Base-by-base conservation (phyloP, 2,797 vertebrate genomes). In the Pipistrellus nathusii region DNA sequence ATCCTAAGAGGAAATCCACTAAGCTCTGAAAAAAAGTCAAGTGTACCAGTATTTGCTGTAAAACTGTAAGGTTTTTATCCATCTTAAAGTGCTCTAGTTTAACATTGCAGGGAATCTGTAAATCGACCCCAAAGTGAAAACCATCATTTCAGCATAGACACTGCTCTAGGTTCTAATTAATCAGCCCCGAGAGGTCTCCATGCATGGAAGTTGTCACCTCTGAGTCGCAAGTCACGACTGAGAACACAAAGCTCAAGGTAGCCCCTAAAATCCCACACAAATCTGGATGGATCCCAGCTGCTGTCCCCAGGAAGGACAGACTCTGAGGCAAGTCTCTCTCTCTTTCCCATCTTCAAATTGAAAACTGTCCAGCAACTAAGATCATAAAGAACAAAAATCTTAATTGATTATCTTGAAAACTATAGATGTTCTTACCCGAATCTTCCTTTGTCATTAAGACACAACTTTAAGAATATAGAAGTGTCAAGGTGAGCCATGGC, bases 1-100 rank as follows among this genome's bases (percentile, higher is more conserved):
- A 66, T 35, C 10, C 32, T 89, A 82, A 88, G 90, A 62, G 23
- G 38, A 94, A 92, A 64, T 82, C 17, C 23, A 55, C 38, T 57
- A 66, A 71, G 53, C 44, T 94, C 77, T 57, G 38, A 90, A 91
- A 91, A 46, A 87, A n/a, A 13, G 8, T 88, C 76, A 84, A 86
- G 23, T 78, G 20, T 48, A 55, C 20, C 20, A 55, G 53, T 55
- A 66, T 80, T 75, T 83, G 57, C 32, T 78, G 2, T 66, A 92
- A 92, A 92, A 83, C 35, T 9, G 0, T 62, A 53, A n/a, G 2
- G 35, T 94, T 84, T 72, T 75, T 32, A 72, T 87, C 25, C 20
- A 41, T 32, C 38, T 76, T 92, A 83, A 90, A 85, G 85, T 44
- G 51, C 11, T 77, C 38, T 25, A 66, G 32, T 80, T 81, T 73